Conservation (phyloP, 2,797 vertebrate genomes). For the Sebastes reedi region DNA sequence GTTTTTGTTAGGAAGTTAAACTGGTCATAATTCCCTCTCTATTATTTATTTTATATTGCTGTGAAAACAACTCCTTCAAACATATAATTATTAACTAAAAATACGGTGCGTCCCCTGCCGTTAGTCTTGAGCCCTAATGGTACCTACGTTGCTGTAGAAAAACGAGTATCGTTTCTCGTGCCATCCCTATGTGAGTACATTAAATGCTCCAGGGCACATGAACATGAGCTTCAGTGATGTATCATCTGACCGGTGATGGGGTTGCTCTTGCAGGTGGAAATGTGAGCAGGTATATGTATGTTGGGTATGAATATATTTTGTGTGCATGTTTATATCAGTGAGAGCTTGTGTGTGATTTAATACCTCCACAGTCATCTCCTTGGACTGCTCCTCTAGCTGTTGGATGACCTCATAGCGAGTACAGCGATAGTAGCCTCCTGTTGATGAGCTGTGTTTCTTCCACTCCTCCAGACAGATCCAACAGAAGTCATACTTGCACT, state of each 20-base stretch:
- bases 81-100: too few species aligned
- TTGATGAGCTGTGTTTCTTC: constrained; percentile 99
- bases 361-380: constrained; percentile 99
- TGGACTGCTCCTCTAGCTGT: constrained; percentile 97
- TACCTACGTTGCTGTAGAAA: too few species aligned
- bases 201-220: not conserved
- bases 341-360: not conserved
- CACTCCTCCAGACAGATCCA: constrained; percentile 99
- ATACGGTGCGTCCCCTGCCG: too few species aligned
- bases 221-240: not conserved
- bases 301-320: not conserved
- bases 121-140: too few species aligned
- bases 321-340: not conserved
- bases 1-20: too few species aligned
- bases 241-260: not conserved
- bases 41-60: too few species aligned
- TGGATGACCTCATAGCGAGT: constrained; percentile 98
- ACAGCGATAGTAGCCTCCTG: constrained; percentile 98
- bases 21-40: too few species aligned
- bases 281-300: not conserved
- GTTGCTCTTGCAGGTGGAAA: not conserved
- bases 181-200: not conserved
- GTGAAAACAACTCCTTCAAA: too few species aligned
- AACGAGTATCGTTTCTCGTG: too few species aligned
- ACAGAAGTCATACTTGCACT: constrained; percentile 99